These are phyloP conservation scores for Periparus ater DNA, from an alignment of 2,797 vertebrate species.

Conservation along the genomic window DNA sequence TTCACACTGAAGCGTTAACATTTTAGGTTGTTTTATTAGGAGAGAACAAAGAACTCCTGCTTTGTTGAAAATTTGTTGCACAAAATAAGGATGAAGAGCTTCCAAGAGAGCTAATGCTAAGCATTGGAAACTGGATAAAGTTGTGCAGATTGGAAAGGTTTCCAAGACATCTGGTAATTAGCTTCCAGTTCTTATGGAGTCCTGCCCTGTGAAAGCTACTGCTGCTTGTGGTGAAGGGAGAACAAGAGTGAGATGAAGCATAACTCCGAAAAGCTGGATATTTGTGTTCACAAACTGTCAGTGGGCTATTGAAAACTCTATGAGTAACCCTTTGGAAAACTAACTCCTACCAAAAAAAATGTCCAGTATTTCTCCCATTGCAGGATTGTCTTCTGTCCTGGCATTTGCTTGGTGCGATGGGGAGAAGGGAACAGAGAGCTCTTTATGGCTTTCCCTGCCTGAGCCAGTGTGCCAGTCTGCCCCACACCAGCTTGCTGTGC, in stretches of 20 bases:
- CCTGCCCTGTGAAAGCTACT: not conserved
- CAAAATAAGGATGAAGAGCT: conserved; percentile 28
- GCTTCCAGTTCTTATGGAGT: not conserved
- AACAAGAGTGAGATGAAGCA: not conserved
- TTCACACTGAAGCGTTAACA: conserved; percentile 53
- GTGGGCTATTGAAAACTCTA: not conserved
- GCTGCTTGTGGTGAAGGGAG: not conserved
- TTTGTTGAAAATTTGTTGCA: conserved; percentile 38
- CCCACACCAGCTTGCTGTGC: not conserved
- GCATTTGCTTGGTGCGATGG: not conserved
- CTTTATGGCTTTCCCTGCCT: not conserved
- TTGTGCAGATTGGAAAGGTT: conserved; percentile 44
- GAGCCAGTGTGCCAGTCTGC: not conserved
- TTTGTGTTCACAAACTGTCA: not conserved
- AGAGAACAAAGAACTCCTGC: conserved; percentile 42
- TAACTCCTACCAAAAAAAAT: not conserved
- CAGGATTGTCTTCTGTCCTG: not conserved
- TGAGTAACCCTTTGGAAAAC: not conserved
- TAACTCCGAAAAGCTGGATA: not conserved
- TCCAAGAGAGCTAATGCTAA: conserved; percentile 53
- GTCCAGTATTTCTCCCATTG: not conserved
- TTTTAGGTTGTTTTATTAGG: conserved; percentile 56
- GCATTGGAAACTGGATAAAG: conserved; percentile 13
- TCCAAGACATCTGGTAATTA: conserved; percentile 52
- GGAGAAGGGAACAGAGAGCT: not conserved